A percentile compares a stretch with the other conserved stretches of the same genome.
Conservation (phyloP, 1,140 invertebrate genomes). For the Aphis craccivora region DNA sequence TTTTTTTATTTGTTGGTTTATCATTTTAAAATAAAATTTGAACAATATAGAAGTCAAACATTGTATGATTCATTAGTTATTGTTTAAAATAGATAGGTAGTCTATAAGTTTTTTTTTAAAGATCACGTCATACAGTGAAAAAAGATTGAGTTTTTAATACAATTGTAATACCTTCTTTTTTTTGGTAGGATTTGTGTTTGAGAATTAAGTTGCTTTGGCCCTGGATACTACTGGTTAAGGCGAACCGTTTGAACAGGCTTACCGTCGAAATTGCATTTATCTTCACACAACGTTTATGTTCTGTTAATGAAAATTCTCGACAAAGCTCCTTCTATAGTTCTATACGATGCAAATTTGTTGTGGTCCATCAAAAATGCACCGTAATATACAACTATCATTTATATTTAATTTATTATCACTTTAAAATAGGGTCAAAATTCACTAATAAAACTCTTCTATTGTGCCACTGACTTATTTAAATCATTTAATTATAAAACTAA, state of each 20-base stretch:
- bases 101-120: background rate
- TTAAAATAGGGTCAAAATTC: background rate
- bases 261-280: slow-evolving; percentile 6
- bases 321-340: background rate
- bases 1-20: background rate
- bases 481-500: background rate
- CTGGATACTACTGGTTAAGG: background rate
- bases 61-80: background rate
- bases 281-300: background rate
- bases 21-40: background rate
- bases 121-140: background rate
- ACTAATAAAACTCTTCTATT: too few relatives aligned
- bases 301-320: slow-evolving; percentile 26
- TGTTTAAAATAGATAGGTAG: background rate
- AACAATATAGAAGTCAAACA: background rate
- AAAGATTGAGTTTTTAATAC: background rate
- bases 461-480: background rate
- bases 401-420: background rate
- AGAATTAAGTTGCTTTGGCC: background rate
- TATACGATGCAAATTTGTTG: background rate
- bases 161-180: background rate
- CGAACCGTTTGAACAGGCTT: slow-evolving; percentile 3
- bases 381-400: background rate
- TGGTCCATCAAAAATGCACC: background rate
- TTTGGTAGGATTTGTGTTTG: background rate